Evolutionary conservation across 2,113 vertebrate genomes (phyloP), one percentile per base, ranked within the genome.

Genomic region (Vanacampus margaritifer): DNA sequence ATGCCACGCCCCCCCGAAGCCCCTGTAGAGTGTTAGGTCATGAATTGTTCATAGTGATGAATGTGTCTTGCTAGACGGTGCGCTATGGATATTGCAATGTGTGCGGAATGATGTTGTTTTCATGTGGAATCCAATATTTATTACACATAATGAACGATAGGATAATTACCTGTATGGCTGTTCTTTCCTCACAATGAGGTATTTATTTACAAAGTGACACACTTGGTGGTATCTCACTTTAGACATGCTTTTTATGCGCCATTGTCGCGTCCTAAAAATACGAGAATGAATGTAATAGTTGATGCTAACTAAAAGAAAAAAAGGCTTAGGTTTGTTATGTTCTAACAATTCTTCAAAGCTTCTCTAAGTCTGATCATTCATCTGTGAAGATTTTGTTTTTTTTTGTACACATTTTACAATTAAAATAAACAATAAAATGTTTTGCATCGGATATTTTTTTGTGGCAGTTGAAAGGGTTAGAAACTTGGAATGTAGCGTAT

Each of bases 131-230:
- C 63, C 77, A 37, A 75, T 85, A 87, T 87, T 87, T 89, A 86
- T 88, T 81, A 62, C 46, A 68, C 72, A 73, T 69, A 65, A 78
- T 84, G 64, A 81, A 78, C 51, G 66, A 69, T 84, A 88, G 85
- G 72, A 80, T 81, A 69, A 74, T 82, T 81, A 81, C 85, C 81
- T 88, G 72, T 85, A 75, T 21, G 85, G 86, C 74, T 78, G 65
- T 74, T 86, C 65, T 86, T 90, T 85, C 91, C 90, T 92, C 88
- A 92, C 88, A 91, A 81, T 91, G 90, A 92, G 91, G 89, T 82
- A 84, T 84, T 86, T 90, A 86, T 86, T 78, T 84, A 84, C 78
- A 87, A 69, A 79, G 23, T 45, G 81, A 90, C 86, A 82, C 76
- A 77, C 68, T 60, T 75, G 62, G 43, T 64, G 82, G 80, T 83